Base-by-base conservation (phyloP, 1,140 invertebrate genomes). In the Bombus waltoni region DNA sequence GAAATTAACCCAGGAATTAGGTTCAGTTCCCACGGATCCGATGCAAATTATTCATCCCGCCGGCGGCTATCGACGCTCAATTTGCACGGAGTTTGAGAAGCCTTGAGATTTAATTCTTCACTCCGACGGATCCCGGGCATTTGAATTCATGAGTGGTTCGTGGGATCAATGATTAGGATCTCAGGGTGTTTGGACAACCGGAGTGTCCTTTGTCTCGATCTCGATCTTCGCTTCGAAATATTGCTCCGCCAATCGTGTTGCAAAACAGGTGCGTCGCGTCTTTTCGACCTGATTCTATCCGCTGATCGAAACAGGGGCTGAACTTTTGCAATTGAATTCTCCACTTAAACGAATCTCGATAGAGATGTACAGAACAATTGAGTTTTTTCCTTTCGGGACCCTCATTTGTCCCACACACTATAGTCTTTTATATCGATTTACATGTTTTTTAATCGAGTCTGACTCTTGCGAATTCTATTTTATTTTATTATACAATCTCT, bases 31-130 rank as follows among this genome's bases (percentile, higher is more conserved):
- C 83, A 73, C 73, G 85, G 78, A 90, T 84, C 71, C 68, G 78
- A 87, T 85, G 85, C 70, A 90, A 90, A 90, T 90, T 90, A 90
- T 90, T 90, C 89, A 85, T 87, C 62, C 68, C 77, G 85, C 88
- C 81, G 65, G 74, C 80, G 81, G 89, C 89, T 73, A 90, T 89
- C 88, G 82, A 75, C 88, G 81, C 86, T 77, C 80, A 85, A 87
- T 90, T 90, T 87, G 78, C 89, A 85, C 88, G n/a, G 73, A 87
- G 81, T 82, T 90, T 81, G 85, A 82, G 88, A 82, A 85, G 78
- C 89, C 85, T 76, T 85, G 88, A 87, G 85, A 89, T 85, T 87
- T 76, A 80, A 87, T 87, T 89, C 89, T 85, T 87, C 62, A 53
- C 57, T 66, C 25, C 35, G 40, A n/a, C 57, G 59, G 72, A 80